Evolutionary conservation across 1,140 invertebrate species (phyloP).

Genomic region (Brachionus manjavacas): DNA sequence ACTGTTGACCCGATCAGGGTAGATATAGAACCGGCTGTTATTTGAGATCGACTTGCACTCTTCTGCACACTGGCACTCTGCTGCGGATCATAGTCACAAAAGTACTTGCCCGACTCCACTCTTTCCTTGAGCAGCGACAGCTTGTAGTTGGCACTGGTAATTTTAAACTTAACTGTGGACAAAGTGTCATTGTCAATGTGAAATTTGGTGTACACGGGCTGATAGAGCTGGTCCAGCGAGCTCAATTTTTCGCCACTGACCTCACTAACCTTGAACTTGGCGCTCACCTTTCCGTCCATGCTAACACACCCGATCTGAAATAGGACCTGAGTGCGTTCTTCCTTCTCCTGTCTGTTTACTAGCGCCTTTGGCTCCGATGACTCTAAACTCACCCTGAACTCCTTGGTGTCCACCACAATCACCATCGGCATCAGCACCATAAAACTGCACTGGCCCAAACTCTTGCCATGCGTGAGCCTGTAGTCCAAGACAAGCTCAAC

Average conservation of each 20-base stretch:
- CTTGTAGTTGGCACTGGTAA: conserved; percentile 1
- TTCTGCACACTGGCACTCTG: not conserved
- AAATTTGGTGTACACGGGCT: conserved; percentile 37
- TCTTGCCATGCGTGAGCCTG: not conserved
- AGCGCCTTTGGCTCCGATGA: not conserved
- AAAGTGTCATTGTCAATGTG: conserved; percentile 40
- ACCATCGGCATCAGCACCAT: conserved; percentile 12
- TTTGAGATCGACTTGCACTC: not conserved
- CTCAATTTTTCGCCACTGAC: not conserved
- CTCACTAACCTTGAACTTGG: not conserved
- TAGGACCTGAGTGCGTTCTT: not conserved
- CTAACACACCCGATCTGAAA: not conserved
- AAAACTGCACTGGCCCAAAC: not conserved
- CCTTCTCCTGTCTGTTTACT: not conserved
- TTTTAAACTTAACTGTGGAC: conserved; percentile 1
- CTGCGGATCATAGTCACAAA: conserved; percentile 37
- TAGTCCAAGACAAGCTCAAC: not conserved
- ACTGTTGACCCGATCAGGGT: conserved; percentile 31
- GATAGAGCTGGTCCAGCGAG: not conserved
- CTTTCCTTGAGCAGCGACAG: conserved; percentile 29
- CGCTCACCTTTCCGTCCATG: not conserved
- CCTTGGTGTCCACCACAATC: not conserved
- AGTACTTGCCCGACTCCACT: conserved; percentile 34
- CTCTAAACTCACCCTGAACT: not conserved
- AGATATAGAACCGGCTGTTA: conserved; percentile 29